A percentile compares a stretch with the other conserved stretches of the same genome.
phyloP scores from a whole-genome alignment of 2,888 invertebrate species.

The Smittia aterrima region DNA sequence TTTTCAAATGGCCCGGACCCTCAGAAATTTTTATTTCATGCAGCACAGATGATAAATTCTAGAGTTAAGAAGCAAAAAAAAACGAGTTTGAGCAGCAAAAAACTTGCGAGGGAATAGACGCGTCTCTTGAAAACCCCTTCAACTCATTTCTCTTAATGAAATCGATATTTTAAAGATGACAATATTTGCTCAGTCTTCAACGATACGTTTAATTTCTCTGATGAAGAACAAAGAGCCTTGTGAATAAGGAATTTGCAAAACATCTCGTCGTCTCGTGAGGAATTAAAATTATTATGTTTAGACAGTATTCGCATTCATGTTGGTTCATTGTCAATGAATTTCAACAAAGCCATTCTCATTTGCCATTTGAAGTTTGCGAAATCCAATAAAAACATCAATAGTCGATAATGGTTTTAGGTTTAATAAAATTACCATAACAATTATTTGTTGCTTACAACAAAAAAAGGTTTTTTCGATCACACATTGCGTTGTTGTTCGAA shows the following conservation, averaged over 20 bases:
- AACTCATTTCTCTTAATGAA: neutral
- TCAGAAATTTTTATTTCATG: neutral
- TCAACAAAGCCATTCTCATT: neutral
- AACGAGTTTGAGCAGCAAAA: neutral
- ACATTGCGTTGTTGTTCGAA: neutral
- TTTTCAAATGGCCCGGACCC: conserved; percentile 21
- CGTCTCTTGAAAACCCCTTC: neutral
- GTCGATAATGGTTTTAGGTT: neutral
- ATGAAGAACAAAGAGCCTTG: too few relatives aligned
- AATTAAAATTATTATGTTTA: neutral
- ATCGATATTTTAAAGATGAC: conserved; percentile 23
- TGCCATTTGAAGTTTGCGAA: conserved; percentile 8
- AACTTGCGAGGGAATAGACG: neutral
- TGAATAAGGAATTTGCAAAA: too few relatives aligned
- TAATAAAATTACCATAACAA: conserved; percentile 9
- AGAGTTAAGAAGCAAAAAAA: conserved; percentile 3
- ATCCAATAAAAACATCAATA: neutral
- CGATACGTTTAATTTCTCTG: conserved; percentile 5
- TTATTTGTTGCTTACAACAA: neutral
- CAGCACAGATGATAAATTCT: conserved; percentile 14
- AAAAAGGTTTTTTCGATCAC: neutral
- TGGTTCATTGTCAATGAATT: neutral
- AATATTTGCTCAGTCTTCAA: neutral
- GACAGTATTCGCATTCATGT: neutral
- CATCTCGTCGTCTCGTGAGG: neutral